Base-by-base conservation (phyloP, 2,888 invertebrate genomes). In the Sarcophaga subvicina region DNA sequence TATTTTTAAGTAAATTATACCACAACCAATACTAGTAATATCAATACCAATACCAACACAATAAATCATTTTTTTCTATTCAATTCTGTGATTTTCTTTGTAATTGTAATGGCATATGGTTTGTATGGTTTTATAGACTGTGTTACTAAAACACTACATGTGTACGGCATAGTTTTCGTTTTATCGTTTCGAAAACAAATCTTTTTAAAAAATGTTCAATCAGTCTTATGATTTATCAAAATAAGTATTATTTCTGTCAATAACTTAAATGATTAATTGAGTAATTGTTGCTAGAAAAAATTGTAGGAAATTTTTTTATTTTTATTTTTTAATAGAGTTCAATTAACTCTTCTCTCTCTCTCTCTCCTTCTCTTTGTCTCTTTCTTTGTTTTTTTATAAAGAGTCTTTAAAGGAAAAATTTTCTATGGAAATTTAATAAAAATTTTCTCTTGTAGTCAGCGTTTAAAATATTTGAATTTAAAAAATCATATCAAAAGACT, bases 141-240 rank as follows among this genome's bases (percentile, higher is more conserved):
- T 14, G 14, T 12, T 49, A 49, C 14, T 14, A 64, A 17, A 64
- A 71, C 63, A n/a, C 4, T 66, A 66, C 59, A 60, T 47, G 59
- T 60, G 25, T 67, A 37, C 8, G 37, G 8, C 8, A 10, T 54
- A 4, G 4, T 14, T 54, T 14, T 14, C 14, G 2, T 73, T 27
- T 27, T 80, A 73, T 67, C 66, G 45, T 20, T 14, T 17, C 0
- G n/a, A 72, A 3, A 14, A 25, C 54, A 63, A 75, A 22, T 76
- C 69, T 54, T 4, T 49, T 54, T 69, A 49, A 49, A 60, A 59
- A 82, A 80, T n/a, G 25, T 75, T 76, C 71, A 62, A 79, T 67
- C 75, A 81, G 47, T 70, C 25, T 76, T 60, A 79, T 76, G 82
- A 86, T 76, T 79, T 72, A 73, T 73, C 69, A 76, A 75, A 85